Conservation (phyloP, 1,140 invertebrate genomes). For the Procambarus virginalis region DNA sequence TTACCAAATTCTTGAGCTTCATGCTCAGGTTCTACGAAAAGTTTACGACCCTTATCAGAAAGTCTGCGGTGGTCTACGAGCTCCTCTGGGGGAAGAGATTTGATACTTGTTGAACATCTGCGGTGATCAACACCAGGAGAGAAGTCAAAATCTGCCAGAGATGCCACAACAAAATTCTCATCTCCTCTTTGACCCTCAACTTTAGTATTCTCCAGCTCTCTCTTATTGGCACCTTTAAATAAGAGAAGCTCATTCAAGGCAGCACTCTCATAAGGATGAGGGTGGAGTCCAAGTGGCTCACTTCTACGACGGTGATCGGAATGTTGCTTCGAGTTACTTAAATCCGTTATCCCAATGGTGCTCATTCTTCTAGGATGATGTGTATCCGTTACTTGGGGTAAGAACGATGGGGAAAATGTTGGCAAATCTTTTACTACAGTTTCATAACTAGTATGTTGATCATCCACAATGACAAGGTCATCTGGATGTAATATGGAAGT, state of each 20-base stretch:
- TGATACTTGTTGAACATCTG: conserved; percentile 61
- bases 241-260: conserved; percentile 36
- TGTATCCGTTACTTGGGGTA: conserved; percentile 26
- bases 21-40: conserved; percentile 6
- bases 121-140: conserved; percentile 50
- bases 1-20: not conserved
- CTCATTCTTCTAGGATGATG: conserved; percentile 22
- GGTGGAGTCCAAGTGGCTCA: not conserved
- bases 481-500: conserved; percentile 44
- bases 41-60: conserved; percentile 44
- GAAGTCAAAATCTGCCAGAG: conserved; percentile 62
- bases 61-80: conserved; percentile 28
- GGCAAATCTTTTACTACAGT: conserved; percentile 43
- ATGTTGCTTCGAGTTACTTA: too few relatives aligned
- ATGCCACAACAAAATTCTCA: conserved; percentile 42
- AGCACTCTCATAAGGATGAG: conserved; percentile 23
- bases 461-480: conserved; percentile 45
- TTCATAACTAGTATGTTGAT: conserved; percentile 36
- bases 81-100: conserved; percentile 46
- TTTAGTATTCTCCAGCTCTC: not conserved
- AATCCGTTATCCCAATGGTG: not conserved
- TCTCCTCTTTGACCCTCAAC: not conserved
- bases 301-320: not conserved
- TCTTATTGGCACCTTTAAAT: conserved; percentile 22
- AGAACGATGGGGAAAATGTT: conserved; percentile 40